Base-by-base conservation (phyloP, 1,140 invertebrate genomes). In the Solenopsis fugax region DNA sequence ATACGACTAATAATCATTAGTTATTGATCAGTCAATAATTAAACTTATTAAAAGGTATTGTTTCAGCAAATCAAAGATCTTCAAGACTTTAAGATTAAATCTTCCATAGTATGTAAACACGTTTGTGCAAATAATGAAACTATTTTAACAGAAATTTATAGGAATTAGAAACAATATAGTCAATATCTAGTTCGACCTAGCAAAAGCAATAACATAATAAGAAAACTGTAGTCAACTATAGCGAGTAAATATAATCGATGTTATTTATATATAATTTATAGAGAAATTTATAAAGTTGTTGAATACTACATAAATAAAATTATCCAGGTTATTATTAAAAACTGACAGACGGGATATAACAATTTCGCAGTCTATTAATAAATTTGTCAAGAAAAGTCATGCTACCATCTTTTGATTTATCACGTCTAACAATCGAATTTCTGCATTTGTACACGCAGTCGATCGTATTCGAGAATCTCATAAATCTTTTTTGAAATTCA, bases 381-480 rank as follows among this genome's bases (percentile, higher is more conserved):
- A 56, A 50, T 60, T n/a, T 0, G 12, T 18, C 37, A 37, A 50
- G 12, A 58, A 21, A 65, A 5, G 37, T 65, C 29, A 9, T 10
- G 24, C 75, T 48, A 34, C 45, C 24, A 64, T 65, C 45, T 34
- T 18, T 50, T 13, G 45, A 65, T 9, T 65, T 41, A 24, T 54
- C 62, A 24, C 13, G 24, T 37, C 18, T 52, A 29, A 41, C 62
- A 80, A 52, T 67, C n/a, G n/a, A 52, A 54, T 80, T 9, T 67
- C 24, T 18, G 1, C 12, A 6, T 7, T 29, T 3, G 10, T 1
- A 29, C 56, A 13, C 45, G 24, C 24, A 37, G 7, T 34, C 24
- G 24, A 48, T 78, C 24, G n/a, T n/a, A 16, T 45, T 76, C 5
- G 41, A n/a, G n/a, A 76, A 41, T 41, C 34, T 71, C n/a, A 2